These are phyloP conservation scores for Hemicrepidius hirtus DNA, from an alignment of 2,888 invertebrate species.

Conservation along the genomic window DNA sequence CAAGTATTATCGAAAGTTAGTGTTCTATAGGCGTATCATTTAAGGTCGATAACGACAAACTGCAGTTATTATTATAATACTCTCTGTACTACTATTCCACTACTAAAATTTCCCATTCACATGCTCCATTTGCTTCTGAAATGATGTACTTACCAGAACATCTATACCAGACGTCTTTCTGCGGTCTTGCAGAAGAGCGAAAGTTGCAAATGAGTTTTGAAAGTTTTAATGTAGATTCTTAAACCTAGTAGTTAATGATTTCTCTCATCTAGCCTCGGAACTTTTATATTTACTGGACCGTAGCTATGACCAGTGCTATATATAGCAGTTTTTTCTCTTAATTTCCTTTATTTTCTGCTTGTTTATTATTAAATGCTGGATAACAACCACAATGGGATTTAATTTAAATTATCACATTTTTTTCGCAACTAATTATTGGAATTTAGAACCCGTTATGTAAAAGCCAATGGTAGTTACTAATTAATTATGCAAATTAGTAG, in stretches of 20 bases:
- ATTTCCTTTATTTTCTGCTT: background rate
- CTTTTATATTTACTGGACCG: slow-evolving; percentile 22
- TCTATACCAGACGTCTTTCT: background rate
- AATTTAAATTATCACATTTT: background rate
- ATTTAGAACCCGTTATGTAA: slow-evolving; percentile 1
- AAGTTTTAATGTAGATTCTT: slow-evolving; percentile 11
- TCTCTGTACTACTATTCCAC: slow-evolving; percentile 1
- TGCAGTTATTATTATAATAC: slow-evolving; percentile 1
- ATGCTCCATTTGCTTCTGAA: slow-evolving; percentile 29
- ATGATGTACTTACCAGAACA: background rate
- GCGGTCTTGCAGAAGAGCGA: slow-evolving; percentile 12
- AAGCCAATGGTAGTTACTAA: too few species aligned
- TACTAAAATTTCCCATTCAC: slow-evolving; percentile 24
- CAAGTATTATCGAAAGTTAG: slow-evolving; percentile 18
- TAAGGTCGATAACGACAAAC: slow-evolving; percentile 2
- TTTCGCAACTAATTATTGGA: background rate
- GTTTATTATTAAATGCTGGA: too few species aligned
- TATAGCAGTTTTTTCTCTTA: background rate
- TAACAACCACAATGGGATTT: background rate
- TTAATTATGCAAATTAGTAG: background rate
- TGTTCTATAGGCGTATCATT: slow-evolving; percentile 24
- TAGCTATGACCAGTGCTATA: background rate
- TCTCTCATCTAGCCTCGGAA: slow-evolving; percentile 10
- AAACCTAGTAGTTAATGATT: slow-evolving; percentile 8
- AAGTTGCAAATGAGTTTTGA: slow-evolving; percentile 12